phyloP scores from a whole-genome alignment of 2,797 vertebrate species.

The Anisognathus igniventris region DNA sequence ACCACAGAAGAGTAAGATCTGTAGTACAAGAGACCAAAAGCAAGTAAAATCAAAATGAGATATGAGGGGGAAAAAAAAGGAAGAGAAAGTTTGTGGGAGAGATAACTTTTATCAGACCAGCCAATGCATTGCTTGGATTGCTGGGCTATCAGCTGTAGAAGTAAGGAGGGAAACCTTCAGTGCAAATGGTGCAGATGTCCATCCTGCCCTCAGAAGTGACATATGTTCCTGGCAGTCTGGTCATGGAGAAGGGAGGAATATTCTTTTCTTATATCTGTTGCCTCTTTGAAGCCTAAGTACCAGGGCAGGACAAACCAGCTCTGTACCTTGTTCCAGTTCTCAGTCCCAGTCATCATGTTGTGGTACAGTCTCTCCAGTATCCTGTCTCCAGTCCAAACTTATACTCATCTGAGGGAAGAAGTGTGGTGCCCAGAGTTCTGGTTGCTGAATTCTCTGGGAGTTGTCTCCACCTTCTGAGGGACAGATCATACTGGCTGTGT shows the following conservation, averaged over 20 bases:
- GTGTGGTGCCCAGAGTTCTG: not conserved
- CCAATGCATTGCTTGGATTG: not conserved
- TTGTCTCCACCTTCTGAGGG: not conserved
- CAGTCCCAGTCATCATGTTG: not conserved
- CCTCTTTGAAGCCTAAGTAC: not conserved
- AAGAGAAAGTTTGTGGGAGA: not conserved
- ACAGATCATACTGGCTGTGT: not conserved
- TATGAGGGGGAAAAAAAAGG: rapidly evolving
- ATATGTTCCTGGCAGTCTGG: not conserved
- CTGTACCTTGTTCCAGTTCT: not conserved
- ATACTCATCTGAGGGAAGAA: not conserved
- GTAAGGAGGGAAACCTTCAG: not conserved
- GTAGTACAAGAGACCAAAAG: not conserved
- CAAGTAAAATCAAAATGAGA: not conserved
- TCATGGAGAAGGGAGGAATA: not conserved
- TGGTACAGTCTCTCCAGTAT: not conserved
- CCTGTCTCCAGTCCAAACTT: not conserved
- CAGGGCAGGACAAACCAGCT: not conserved
- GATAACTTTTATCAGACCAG: not conserved
- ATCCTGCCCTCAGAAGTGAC: not conserved
- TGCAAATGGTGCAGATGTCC: not conserved
- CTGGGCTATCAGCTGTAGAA: not conserved
- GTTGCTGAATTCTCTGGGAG: not conserved
- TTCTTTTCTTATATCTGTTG: not conserved
- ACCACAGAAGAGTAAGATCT: not conserved